These are phyloP conservation scores for Aurelia aurita complex sp. Pacific DNA, from an alignment of 30 jellyfish, hydroid and myxozoan species.

Conservation along the genomic window DNA sequence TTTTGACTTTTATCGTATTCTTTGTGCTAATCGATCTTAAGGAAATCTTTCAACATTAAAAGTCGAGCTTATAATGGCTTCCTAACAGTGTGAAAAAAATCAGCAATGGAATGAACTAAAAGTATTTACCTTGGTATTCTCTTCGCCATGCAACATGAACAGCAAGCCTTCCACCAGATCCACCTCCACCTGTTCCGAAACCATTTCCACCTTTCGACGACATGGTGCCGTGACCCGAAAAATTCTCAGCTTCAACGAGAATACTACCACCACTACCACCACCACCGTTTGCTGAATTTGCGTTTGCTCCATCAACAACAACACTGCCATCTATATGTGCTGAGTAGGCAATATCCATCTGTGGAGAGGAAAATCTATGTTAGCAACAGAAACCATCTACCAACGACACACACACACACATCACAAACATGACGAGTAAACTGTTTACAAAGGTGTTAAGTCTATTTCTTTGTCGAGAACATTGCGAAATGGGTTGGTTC, in stretches of 20 bases:
- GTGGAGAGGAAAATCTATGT: not conserved
- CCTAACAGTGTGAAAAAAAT: no score
- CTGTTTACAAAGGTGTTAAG: no score
- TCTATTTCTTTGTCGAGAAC: no score
- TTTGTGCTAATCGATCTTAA: no score
- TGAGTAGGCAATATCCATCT: constrained; percentile 46
- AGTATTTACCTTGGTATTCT: constrained; percentile 42
- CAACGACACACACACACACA: no score
- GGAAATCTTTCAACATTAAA: no score
- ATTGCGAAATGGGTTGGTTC: no score
- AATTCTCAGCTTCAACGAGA: constrained; percentile 54
- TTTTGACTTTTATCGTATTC: no score
- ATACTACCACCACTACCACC: constrained; percentile 79
- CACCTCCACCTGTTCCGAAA: constrained; percentile 61
- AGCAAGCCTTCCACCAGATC: constrained; percentile 75
- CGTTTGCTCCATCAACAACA: constrained; percentile 49
- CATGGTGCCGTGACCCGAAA: constrained; percentile 61
- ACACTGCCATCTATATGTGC: constrained; percentile 60
- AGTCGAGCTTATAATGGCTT: no score
- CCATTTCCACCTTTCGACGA: constrained; percentile 60
- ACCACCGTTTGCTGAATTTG: constrained; percentile 33
- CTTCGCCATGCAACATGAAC: constrained; percentile 61
- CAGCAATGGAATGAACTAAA: no score
- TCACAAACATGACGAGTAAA: no score
- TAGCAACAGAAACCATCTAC: no score